These are phyloP conservation scores for Trachelus troglodyta DNA, from an alignment of 2,888 invertebrate genomes.

Conservation along the genomic window DNA sequence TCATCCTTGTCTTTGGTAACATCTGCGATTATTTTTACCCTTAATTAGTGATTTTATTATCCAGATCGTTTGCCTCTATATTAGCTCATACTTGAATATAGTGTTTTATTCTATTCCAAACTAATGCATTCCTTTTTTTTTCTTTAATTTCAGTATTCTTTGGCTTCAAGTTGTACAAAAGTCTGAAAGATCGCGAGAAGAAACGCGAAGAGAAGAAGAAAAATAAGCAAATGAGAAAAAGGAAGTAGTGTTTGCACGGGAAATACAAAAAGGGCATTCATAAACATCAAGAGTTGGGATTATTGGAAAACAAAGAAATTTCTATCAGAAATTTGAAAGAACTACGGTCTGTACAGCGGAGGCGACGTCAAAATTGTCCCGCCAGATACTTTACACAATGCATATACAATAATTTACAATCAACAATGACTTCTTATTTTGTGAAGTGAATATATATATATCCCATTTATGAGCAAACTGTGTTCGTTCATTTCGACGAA, in stretches of 20 bases:
- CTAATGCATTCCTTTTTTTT: constrained; percentile 28
- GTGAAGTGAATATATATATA: constrained; percentile 44
- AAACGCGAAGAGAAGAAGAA: constrained; percentile 85
- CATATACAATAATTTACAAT: constrained; percentile 25
- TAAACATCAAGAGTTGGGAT: neutral
- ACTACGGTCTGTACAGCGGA: neutral
- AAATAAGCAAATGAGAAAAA: constrained; percentile 83
- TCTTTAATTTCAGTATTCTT: constrained; percentile 79
- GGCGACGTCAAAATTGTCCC: neutral
- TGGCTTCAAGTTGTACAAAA: constrained; percentile 86
- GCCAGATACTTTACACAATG: neutral
- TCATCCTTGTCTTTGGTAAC: constrained; percentile 30
- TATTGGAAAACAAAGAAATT: neutral
- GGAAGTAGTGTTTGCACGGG: constrained; percentile 68
- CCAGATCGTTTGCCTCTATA: neutral
- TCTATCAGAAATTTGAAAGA: neutral
- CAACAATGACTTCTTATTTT: constrained; percentile 36
- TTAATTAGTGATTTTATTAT: neutral
- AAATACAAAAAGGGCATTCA: neutral
- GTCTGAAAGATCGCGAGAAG: constrained; percentile 79
- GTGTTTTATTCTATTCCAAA: constrained; percentile 13
- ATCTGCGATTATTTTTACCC: neutral
- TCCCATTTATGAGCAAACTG: constrained; percentile 33
- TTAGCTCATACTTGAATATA: constrained; percentile 7
- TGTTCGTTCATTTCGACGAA: neutral